A percentile compares a stretch with the other conserved stretches of the same genome.
phyloP scores from a whole-genome alignment of 2,797 vertebrate genomes.

The Tragopan temminckii region DNA sequence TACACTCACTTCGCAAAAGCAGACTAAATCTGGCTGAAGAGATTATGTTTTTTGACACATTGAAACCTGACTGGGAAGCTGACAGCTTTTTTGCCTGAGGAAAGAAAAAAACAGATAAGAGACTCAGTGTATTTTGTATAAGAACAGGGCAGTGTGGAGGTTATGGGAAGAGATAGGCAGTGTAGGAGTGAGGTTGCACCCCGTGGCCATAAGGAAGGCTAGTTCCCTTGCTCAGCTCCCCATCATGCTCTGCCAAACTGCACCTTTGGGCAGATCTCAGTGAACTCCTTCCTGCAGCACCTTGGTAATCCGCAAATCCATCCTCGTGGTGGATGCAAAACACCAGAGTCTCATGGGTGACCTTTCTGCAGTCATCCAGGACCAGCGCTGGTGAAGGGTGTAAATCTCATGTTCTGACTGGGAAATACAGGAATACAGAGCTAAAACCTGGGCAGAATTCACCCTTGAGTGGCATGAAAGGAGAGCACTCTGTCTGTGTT shows the following conservation, averaged over 20 bases:
- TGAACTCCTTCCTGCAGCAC: neutral
- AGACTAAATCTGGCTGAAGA: conserved; percentile 55
- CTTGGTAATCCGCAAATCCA: neutral
- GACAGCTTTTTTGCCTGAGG: conserved; percentile 29
- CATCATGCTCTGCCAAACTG: neutral
- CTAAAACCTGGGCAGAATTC: neutral
- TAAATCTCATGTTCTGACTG: neutral
- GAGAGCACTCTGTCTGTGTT: neutral
- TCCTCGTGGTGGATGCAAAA: accelerated
- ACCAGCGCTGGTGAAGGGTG: neutral
- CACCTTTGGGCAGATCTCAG: accelerated
- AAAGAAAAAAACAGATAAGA: conserved; percentile 21
- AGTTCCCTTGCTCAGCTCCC: neutral
- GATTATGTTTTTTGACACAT: conserved; percentile 55
- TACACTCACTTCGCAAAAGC: neutral
- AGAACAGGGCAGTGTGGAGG: neutral
- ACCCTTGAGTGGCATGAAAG: neutral
- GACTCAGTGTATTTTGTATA: neutral
- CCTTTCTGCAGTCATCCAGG: neutral
- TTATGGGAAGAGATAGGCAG: neutral
- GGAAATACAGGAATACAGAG: neutral
- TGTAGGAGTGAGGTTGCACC: neutral
- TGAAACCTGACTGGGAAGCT: conserved; percentile 51
- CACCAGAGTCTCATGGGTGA: neutral
- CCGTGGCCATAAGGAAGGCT: accelerated